phyloP scores from a whole-genome alignment of 2,797 vertebrate genomes.

The Saguinus oedipus region DNA sequence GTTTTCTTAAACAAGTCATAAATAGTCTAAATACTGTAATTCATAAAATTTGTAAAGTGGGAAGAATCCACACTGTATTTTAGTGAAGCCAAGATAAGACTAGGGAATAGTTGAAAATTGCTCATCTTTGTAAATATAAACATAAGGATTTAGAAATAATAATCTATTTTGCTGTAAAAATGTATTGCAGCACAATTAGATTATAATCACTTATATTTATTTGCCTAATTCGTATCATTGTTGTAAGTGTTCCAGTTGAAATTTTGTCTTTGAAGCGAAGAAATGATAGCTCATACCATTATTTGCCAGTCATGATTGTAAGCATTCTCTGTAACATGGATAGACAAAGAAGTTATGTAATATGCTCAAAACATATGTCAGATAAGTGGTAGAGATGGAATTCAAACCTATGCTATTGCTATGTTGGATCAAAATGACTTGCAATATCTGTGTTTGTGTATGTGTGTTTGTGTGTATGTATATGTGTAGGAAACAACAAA shows the following conservation, averaged over 20 bases:
- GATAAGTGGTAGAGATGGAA: neutral
- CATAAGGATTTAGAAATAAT: neutral
- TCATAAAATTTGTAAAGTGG: too few species aligned
- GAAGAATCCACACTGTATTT: neutral
- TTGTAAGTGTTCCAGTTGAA: neutral
- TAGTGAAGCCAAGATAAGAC: neutral
- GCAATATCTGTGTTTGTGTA: neutral
- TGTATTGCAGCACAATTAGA: neutral
- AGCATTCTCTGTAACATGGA: neutral
- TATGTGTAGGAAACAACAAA: neutral
- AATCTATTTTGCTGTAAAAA: neutral
- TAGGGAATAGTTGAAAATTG: neutral
- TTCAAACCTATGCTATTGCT: neutral
- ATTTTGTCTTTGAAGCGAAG: neutral
- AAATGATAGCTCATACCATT: neutral
- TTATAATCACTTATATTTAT: neutral
- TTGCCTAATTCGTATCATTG: neutral
- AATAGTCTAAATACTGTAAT: too few species aligned
- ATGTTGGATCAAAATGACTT: neutral
- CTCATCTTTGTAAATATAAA: neutral
- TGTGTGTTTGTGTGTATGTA: rapidly evolving
- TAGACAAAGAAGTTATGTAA: neutral
- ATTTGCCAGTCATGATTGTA: neutral
- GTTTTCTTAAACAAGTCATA: too few species aligned
- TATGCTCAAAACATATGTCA: neutral